Base-by-base conservation (phyloP, 2,888 invertebrate species). In the Leucoma salicis region DNA sequence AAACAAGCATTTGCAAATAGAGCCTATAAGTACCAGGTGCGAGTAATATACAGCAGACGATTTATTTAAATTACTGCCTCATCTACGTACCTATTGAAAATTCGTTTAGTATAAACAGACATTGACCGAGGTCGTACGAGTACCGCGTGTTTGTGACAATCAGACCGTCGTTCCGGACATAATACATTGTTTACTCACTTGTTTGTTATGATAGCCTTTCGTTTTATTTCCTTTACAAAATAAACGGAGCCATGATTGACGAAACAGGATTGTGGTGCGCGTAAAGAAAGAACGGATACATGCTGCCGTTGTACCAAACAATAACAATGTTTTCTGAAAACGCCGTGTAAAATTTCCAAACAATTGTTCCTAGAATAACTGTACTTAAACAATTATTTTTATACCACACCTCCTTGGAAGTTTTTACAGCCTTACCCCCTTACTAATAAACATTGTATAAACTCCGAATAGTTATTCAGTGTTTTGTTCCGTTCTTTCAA, bases 161-260 rank as follows among this genome's bases (percentile, higher is more conserved):
- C 71, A 65, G 70, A 74, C 72, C 77, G 67, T 74, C 63, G 72
- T 76, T 80, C 78, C 80, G 77, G 71, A 29, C 53, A n/a, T n/a
- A n/a, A n/a, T n/a, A 52, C 42, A 66, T 74, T 71, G 62, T 71
- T 63, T 60, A 58, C 53, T 42, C 46, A 42, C 42, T 47, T 43
- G 51, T 74, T 68, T 60, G 60, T 65, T 65, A 70, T 70, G 59
- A 56, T 61, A 67, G 57, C 57, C 53, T 61, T 64, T 48, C 53
- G 53, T 67, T 70, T 65, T 64, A 63, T 65, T 67, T 64, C 63
- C 61, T 60, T 50, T 55, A 55, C 54, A 51, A 64, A 63, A 63
- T 66, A 64, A 65, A 67, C 55, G 21, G 14, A 42, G 35, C 33
- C 39, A 39, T 49, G 48, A 49, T 50, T 52, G 48, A 49, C 42